Base-by-base conservation (phyloP, 2,797 vertebrate genomes). In the Columba guinea region DNA sequence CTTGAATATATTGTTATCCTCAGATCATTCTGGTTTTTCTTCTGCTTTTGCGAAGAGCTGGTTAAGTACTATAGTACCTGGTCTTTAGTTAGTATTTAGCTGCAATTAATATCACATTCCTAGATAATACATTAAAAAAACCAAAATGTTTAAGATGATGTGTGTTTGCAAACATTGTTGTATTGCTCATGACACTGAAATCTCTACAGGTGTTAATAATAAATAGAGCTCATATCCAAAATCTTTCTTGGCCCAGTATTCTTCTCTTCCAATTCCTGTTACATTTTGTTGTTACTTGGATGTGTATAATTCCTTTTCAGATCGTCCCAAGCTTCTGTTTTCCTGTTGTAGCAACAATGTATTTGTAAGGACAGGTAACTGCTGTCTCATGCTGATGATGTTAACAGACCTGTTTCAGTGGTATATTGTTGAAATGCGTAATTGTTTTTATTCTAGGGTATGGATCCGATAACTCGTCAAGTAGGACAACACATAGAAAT, bases 401-500 rank as follows among this genome's bases (percentile, higher is more conserved):
- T 56, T 19, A 67, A 7, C 2, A 0, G 44, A 46, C 44, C 19
- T 69, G 6, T 53, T 87, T 93, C 49, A 87, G 49, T 34, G 56
- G 26, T 56, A 5, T 1, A 2, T 19, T 59, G 14, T 48, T 93
- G 32, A 94, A 87, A 71, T 75, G 2, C 6, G 2, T 56, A 65
- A 39, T 78, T 81, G n/a, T 58, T 69, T 65, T 49, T 90, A 16
- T 80, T 92, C 41, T 81, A 99, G 99, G 99, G 99, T 41, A 99
- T 99, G 99, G 99, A 99, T 96, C 99, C 99, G 4, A 99, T 99
- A 95, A 98, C 99, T 64, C 98, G 99, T 62, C 99, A 99, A 97
- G 99, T 99, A 65, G 99, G 99, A 23, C 99, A 99, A 80, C 99
- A 99, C 97, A 99, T 99, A 39, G 99, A 99, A 98, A 99, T 99